Conservation (phyloP, 2,888 invertebrate species). For the Sinotaia quadrata region DNA sequence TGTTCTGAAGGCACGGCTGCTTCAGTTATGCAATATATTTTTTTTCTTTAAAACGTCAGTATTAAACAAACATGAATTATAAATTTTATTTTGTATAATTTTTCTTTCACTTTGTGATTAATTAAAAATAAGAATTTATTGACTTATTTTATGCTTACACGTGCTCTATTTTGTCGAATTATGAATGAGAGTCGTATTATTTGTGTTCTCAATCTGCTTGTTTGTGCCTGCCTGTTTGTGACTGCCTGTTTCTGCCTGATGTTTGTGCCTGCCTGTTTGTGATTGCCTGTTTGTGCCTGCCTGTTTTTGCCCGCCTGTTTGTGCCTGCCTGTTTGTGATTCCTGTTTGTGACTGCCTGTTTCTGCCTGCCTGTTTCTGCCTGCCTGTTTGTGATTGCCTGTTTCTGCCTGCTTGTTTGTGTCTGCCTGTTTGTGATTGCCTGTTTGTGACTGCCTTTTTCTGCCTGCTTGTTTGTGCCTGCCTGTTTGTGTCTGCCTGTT, state of each 20-base stretch:
- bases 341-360: not conserved
- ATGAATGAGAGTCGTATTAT: no score
- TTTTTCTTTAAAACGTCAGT: no score
- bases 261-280: not conserved
- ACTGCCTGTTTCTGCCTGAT: not conserved
- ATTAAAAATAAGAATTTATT: no score
- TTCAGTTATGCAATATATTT: no score
- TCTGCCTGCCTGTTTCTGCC: not conserved
- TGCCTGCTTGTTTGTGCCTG: not conserved
- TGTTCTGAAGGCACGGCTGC: no score
- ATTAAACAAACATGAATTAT: no score
- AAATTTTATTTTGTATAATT: no score
- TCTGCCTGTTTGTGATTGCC: not conserved
- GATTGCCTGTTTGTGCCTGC: not conserved
- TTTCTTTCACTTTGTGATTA: no score
- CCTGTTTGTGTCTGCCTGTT: not conserved
- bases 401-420: not conserved
- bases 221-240: slow-evolving; percentile 5
- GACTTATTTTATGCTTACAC: no score
- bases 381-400: not conserved
- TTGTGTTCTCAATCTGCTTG: not conserved
- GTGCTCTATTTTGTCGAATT: no score
- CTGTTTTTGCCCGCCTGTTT: not conserved
- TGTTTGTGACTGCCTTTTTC: not conserved
- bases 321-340: not conserved